A percentile compares a stretch with the other conserved stretches of the same genome.
These are phyloP conservation scores for Sitophilus oryzae DNA, from an alignment of 1,140 invertebrate genomes.

Conservation along the genomic window DNA sequence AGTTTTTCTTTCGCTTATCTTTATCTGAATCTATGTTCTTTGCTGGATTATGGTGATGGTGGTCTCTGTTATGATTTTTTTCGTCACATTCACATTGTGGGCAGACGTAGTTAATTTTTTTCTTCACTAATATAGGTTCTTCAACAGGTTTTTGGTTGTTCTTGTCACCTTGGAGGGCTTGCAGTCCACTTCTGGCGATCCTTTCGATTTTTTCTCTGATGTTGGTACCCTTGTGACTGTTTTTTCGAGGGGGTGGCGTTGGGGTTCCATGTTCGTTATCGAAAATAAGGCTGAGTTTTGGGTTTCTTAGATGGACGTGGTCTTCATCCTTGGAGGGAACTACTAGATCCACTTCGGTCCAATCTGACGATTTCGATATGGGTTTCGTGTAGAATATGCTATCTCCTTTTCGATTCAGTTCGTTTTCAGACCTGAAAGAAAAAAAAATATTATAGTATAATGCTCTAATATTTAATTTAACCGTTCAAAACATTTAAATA, in stretches of 20 bases:
- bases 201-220: slow-evolving; percentile 38
- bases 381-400: slow-evolving; percentile 29
- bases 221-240: slow-evolving; percentile 27
- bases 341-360: slow-evolving; percentile 52
- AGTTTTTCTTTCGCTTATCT: slow-evolving; percentile 33
- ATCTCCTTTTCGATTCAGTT: slow-evolving; percentile 21
- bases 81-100: slow-evolving; percentile 33
- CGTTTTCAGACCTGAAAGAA: slow-evolving; percentile 31
- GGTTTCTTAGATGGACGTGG: slow-evolving; percentile 40
- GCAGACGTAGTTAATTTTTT: slow-evolving; percentile 37
- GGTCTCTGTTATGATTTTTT: slow-evolving; percentile 31
- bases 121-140: slow-evolving; percentile 39
- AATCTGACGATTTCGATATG: slow-evolving; percentile 46
- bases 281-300: slow-evolving; percentile 43
- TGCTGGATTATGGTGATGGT: slow-evolving; percentile 28
- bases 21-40: slow-evolving; percentile 16
- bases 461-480: too few species aligned
- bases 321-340: slow-evolving; percentile 42
- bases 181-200: slow-evolving; percentile 36
- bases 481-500: background rate
- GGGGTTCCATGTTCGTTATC: slow-evolving; percentile 41
- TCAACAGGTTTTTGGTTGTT: slow-evolving; percentile 29
- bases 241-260: slow-evolving; percentile 38
- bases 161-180: slow-evolving; percentile 31
- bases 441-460: slow-evolving; percentile 6